phyloP scores from a whole-genome alignment of 2,888 invertebrate species.

The Oxyteleia sp. region DNA sequence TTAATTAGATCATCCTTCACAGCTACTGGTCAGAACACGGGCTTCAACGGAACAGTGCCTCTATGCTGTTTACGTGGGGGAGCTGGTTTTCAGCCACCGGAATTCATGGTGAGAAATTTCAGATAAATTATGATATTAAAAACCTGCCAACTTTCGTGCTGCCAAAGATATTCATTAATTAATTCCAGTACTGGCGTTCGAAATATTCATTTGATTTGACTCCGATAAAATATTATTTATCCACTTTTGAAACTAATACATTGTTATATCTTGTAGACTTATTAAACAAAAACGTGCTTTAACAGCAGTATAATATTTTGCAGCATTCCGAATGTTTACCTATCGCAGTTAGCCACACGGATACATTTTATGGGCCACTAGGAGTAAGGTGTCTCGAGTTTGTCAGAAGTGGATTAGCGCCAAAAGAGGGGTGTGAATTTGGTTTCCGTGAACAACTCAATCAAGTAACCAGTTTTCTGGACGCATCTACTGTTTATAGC shows the following conservation, averaged over 20 bases:
- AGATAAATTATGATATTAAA: conserved; percentile 2
- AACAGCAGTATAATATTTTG: conserved; percentile 1
- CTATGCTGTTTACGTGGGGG: conserved; percentile 92
- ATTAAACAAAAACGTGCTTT: too few relatives aligned
- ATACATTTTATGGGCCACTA: conserved; percentile 92
- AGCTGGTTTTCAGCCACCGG: conserved; percentile 89
- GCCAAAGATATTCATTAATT: background rate
- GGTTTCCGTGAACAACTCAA: conserved; percentile 95
- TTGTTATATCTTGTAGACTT: too few relatives aligned
- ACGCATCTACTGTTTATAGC: conserved; percentile 94
- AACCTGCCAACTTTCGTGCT: background rate
- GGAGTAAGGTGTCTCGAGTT: conserved; percentile 94
- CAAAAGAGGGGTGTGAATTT: conserved; percentile 93
- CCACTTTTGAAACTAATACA: too few relatives aligned
- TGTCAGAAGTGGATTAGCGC: conserved; percentile 93
- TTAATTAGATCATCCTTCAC: conserved; percentile 44
- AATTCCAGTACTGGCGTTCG: background rate
- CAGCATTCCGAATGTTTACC: conserved; percentile 96
- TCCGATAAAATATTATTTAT: too few relatives aligned
- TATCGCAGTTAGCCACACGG: conserved; percentile 92
- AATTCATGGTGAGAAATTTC: conserved; percentile 89
- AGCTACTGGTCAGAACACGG: conserved; percentile 92
- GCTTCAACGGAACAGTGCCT: conserved; percentile 93
- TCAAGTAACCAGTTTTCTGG: conserved; percentile 94
- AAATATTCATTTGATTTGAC: too few relatives aligned